Conservation (phyloP, 2,113 vertebrate genomes). For the Misgurnus mizolepis region DNA sequence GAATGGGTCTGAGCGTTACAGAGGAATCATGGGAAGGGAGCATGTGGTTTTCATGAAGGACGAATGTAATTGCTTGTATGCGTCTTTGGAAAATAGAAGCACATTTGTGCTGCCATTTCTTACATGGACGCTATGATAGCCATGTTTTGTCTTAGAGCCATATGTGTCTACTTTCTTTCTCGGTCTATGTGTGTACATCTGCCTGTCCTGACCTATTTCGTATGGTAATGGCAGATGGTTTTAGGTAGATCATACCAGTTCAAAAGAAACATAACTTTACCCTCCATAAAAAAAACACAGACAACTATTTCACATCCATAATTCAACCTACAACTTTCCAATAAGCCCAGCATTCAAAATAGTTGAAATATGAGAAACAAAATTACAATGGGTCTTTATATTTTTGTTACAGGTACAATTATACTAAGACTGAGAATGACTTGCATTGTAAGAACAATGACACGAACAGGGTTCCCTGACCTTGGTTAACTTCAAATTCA, state of each 20-base stretch:
- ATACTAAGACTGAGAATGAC: no score
- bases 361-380: no score
- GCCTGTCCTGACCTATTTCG: constrained; percentile 6
- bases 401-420: no score
- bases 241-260: neutral
- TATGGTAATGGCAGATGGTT: constrained; percentile 3
- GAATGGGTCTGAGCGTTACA: constrained; percentile 60
- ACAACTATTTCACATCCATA: neutral
- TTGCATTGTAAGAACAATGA: no score
- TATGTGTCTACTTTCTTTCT: neutral
- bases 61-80: constrained; percentile 35
- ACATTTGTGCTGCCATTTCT: neutral
- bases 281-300: constrained; percentile 7
- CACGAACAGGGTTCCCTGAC: no score
- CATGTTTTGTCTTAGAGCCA: neutral
- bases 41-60: constrained; percentile 68
- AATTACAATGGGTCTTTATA: no score
- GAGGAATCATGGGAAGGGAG: constrained; percentile 52
- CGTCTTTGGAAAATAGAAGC: neutral
- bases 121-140: neutral
- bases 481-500: no score
- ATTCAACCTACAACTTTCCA: neutral
- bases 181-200: neutral
- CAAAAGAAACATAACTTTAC: neutral
- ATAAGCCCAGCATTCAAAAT: no score